phyloP scores from a whole-genome alignment of 2,888 invertebrate genomes.

The Fragum sueziense region DNA sequence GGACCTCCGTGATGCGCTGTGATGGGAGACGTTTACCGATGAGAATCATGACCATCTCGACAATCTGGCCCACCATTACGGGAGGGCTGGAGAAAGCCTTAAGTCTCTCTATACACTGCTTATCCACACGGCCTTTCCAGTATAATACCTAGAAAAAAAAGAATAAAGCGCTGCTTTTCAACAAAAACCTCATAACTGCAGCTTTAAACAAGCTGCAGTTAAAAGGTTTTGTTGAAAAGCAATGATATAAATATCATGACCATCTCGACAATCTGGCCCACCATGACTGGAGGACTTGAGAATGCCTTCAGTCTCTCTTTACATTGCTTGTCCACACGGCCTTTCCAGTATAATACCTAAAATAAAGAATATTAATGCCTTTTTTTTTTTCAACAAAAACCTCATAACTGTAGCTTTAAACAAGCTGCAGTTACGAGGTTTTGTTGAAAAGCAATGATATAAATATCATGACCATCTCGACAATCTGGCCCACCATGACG shows the following conservation, averaged over 20 bases:
- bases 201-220: too few species aligned
- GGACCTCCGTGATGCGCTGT: constrained; percentile 66
- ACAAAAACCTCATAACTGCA: too few species aligned
- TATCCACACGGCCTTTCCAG: constrained; percentile 80
- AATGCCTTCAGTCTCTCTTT: constrained; percentile 80
- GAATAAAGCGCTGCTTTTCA: too few species aligned
- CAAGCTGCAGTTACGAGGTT: too few species aligned
- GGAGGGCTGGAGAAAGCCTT: constrained; percentile 80
- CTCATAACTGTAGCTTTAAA: too few species aligned
- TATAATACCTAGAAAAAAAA: constrained; percentile 77
- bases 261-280: constrained; percentile 82
- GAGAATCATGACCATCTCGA: constrained; percentile 82
- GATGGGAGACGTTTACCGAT: constrained; percentile 80
- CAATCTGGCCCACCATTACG: constrained; percentile 80
- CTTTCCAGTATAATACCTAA: constrained; percentile 80
- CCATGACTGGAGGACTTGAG: constrained; percentile 80
- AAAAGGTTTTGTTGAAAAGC: too few species aligned
- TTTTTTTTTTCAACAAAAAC: too few species aligned
- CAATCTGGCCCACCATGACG: constrained; percentile 80
- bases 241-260: constrained; percentile 81
- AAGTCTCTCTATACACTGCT: constrained; percentile 80
- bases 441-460: too few species aligned
- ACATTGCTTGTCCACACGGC: constrained; percentile 79
- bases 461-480: constrained; percentile 82
- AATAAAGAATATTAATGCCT: too few species aligned